Evolutionary conservation across 2,888 invertebrate species (phyloP).

Genomic region (Eristalis intricaria): DNA sequence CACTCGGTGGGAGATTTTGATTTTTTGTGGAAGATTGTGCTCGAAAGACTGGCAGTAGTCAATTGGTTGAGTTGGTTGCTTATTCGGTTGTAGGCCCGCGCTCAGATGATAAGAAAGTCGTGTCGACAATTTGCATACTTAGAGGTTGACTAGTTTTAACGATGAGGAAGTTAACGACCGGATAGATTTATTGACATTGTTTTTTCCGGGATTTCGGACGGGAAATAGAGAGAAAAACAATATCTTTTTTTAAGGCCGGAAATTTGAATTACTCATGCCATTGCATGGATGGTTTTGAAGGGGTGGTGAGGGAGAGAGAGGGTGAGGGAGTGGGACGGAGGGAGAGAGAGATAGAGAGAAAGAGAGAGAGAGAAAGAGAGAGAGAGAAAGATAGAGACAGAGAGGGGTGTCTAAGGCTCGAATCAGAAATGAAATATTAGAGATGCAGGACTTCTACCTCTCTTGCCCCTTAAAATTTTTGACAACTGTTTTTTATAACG

Average conservation of each 20-base stretch:
- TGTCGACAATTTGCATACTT: neutral
- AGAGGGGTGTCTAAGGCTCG: too few species aligned
- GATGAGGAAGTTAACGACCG: neutral
- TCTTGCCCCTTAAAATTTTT: too few species aligned
- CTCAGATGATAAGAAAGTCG: neutral
- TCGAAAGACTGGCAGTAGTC: neutral
- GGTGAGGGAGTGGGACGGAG: too few species aligned
- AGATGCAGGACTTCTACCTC: too few species aligned
- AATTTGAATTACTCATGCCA: neutral
- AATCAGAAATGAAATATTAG: too few species aligned
- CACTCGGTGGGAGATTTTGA: neutral
- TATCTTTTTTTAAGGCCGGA: neutral
- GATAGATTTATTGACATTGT: neutral
- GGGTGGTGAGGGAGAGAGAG: too few species aligned
- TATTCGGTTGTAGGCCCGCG: neutral
- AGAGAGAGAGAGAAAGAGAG: too few species aligned
- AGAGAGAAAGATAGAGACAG: too few species aligned
- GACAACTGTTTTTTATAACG: too few species aligned
- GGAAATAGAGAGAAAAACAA: neutral
- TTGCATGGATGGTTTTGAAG: too few species aligned
- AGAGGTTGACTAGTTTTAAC: constrained; percentile 1
- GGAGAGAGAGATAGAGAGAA: too few species aligned
- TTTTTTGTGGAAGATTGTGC: neutral
- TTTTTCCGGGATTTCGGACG: neutral
- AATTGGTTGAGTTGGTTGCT: neutral